Evolutionary conservation across 2,113 vertebrate species (phyloP).

Genomic region (Speoplatyrhinus poulsoni): DNA sequence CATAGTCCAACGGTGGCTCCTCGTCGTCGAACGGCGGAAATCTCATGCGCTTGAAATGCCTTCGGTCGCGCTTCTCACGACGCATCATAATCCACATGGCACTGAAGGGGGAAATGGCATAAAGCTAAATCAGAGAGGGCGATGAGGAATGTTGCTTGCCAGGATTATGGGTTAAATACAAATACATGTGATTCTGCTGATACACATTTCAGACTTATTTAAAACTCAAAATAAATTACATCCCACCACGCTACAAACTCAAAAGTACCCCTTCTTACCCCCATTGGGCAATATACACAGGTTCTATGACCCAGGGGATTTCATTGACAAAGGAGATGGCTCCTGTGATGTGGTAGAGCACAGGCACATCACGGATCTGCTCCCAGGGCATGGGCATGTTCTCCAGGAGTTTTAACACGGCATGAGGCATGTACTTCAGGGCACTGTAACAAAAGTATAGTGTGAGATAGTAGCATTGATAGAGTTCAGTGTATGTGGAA

Average conservation of each 20-base stretch:
- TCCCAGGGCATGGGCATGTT: conserved; percentile 99
- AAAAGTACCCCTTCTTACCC: conserved; percentile 78
- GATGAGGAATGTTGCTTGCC: no score
- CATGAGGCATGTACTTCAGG: conserved; percentile 98
- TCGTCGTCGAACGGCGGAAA: conserved; percentile 98
- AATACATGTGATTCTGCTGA: no score
- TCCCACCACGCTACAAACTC: no score
- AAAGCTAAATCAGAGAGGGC: neutral
- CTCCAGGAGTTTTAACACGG: conserved; percentile 95
- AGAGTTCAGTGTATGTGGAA: neutral
- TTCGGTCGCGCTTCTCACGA: conserved; percentile 93
- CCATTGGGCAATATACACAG: conserved; percentile 98
- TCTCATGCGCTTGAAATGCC: conserved; percentile 98
- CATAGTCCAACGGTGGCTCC: conserved; percentile 95
- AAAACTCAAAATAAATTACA: no score
- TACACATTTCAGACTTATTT: no score
- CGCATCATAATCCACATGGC: conserved; percentile 99
- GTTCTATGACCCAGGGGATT: conserved; percentile 99
- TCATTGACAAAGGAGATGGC: conserved; percentile 99
- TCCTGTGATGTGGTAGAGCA: conserved; percentile 97
- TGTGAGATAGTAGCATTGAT: neutral
- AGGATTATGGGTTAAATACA: no score
- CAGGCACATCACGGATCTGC: conserved; percentile 94
- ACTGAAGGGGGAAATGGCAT: conserved; percentile 58
- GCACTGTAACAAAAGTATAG: conserved; percentile 73